These are phyloP conservation scores for Hippocampus zosterae DNA, from an alignment of 2,113 vertebrate genomes.

Conservation along the genomic window DNA sequence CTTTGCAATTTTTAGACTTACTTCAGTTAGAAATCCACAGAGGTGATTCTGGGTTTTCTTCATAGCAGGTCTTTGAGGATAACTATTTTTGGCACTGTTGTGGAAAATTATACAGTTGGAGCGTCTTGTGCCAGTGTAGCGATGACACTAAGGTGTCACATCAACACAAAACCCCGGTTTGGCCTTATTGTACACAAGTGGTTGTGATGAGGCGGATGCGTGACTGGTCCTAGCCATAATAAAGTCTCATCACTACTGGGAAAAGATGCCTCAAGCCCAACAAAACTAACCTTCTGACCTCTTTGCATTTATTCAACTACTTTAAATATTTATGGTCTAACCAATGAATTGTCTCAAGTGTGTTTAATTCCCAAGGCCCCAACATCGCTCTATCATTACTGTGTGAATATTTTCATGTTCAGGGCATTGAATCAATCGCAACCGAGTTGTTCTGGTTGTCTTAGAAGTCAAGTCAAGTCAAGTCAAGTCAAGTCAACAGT, in stretches of 20 bases:
- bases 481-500: no score
- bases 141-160: slow-evolving; percentile 24
- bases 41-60: not conserved
- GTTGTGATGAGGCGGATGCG: slow-evolving; percentile 28
- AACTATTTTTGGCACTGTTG: not conserved
- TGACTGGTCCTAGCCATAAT: slow-evolving; percentile 56
- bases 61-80: not conserved
- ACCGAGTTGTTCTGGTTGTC: not conserved
- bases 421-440: not conserved
- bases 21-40: slow-evolving; percentile 8
- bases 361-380: not conserved
- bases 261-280: slow-evolving; percentile 13
- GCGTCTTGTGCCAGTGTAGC: slow-evolving; percentile 23
- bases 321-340: not conserved
- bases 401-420: not conserved
- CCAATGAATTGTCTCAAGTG: not conserved
- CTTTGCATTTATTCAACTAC: not conserved
- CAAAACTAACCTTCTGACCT: not conserved
- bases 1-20: not conserved
- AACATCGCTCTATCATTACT: not conserved
- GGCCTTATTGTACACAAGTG: slow-evolving; percentile 23
- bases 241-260: slow-evolving; percentile 23
- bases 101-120: not conserved
- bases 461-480: no score
- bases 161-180: slow-evolving; percentile 49